These are phyloP conservation scores for Sciurus vulgaris DNA, from an alignment of 2,797 vertebrate genomes.

Conservation along the genomic window DNA sequence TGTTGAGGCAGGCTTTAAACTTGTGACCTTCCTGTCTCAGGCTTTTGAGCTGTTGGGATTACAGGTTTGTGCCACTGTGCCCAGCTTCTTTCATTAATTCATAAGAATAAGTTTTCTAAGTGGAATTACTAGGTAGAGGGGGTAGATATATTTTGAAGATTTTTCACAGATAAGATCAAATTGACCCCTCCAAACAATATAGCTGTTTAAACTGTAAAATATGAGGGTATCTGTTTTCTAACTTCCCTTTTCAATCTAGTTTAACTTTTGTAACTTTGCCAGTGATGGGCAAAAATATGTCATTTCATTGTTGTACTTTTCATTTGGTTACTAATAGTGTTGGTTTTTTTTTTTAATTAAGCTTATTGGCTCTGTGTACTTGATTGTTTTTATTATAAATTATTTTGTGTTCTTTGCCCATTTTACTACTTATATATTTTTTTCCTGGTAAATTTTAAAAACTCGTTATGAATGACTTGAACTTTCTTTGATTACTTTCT, in stretches of 20 bases:
- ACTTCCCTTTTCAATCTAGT: neutral
- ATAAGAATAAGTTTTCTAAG: too few relatives aligned
- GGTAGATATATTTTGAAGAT: neutral
- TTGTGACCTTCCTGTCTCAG: too few relatives aligned
- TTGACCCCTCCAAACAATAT: neutral
- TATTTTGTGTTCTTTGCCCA: neutral
- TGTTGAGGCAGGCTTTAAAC: too few relatives aligned
- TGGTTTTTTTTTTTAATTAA: neutral
- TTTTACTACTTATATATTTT: slow-evolving; percentile 16
- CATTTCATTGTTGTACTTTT: slow-evolving; percentile 51
- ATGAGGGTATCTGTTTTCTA: neutral
- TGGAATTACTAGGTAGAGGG: neutral
- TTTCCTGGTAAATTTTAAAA: slow-evolving; percentile 9
- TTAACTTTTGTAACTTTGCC: slow-evolving; percentile 46
- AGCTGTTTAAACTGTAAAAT: neutral
- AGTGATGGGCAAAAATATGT: neutral
- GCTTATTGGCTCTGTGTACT: neutral
- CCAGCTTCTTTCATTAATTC: too few relatives aligned
- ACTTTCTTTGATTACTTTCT: slow-evolving; percentile 15
- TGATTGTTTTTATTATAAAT: slow-evolving; percentile 13
- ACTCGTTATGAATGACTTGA: slow-evolving; percentile 22
- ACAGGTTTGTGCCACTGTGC: too few relatives aligned
- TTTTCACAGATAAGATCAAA: slow-evolving; percentile 19
- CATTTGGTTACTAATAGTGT: slow-evolving; percentile 11
- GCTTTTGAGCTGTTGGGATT: too few relatives aligned